phyloP scores from a whole-genome alignment of 37 sponge, comb jelly and placozoan species.

The Beroe forskalii region DNA sequence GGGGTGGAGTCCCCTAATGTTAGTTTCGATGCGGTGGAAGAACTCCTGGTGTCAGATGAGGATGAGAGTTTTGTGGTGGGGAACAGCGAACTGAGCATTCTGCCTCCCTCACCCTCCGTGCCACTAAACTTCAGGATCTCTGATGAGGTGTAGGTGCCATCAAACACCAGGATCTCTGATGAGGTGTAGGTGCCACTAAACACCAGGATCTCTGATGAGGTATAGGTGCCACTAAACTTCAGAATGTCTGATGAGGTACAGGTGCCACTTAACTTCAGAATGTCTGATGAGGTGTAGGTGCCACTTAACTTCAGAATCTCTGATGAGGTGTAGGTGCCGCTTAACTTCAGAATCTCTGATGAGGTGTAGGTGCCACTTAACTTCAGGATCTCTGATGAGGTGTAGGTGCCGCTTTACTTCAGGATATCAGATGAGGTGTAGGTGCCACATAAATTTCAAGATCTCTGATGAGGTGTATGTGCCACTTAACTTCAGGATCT shows the following conservation, averaged over 20 bases:
- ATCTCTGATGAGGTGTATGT: slow-evolving; percentile 61
- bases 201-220: slow-evolving; percentile 47
- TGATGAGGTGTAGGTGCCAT: slow-evolving; percentile 48
- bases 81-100: neutral
- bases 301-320: slow-evolving; percentile 52
- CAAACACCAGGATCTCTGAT: slow-evolving; percentile 28
- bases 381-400: slow-evolving; percentile 57
- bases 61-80: neutral
- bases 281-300: slow-evolving; percentile 54
- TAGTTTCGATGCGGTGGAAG: slow-evolving; percentile 3
- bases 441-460: slow-evolving; percentile 29
- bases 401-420: slow-evolving; percentile 36
- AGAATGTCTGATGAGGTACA: slow-evolving; percentile 59
- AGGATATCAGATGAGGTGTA: slow-evolving; percentile 58
- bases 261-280: slow-evolving; percentile 48
- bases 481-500: slow-evolving; percentile 42
- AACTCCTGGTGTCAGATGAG: neutral
- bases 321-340: slow-evolving; percentile 56
- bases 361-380: slow-evolving; percentile 55
- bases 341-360: slow-evolving; percentile 50
- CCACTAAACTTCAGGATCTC: slow-evolving; percentile 51
- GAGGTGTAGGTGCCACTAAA: slow-evolving; percentile 44
- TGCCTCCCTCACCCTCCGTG: neutral
- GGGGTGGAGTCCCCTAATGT: neutral
- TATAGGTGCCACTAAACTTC: slow-evolving; percentile 48